Conservation (phyloP, 2,797 vertebrate genomes). For the Sebastiscus tertius region DNA sequence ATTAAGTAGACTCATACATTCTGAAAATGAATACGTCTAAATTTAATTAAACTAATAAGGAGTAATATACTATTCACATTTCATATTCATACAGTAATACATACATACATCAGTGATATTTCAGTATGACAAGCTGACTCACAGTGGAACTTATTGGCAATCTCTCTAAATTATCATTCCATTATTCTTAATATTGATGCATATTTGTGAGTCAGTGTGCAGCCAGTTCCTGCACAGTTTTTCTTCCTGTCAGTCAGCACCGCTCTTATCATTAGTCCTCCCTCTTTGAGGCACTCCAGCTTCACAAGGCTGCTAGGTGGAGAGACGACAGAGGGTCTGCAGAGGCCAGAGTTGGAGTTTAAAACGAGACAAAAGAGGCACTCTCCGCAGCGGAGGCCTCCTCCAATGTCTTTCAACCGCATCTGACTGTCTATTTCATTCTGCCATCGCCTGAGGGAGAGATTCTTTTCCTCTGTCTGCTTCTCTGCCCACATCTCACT, state of each 20-base stretch:
- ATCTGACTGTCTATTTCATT: slow-evolving; percentile 56
- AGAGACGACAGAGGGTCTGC: slow-evolving; percentile 31
- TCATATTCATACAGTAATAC: slow-evolving; percentile 31
- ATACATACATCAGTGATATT: slow-evolving; percentile 28
- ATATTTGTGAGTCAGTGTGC: slow-evolving; percentile 23
- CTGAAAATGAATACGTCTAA: slow-evolving; percentile 28
- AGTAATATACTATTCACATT: slow-evolving; percentile 32
- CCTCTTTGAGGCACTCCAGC: slow-evolving; percentile 30
- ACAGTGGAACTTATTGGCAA: slow-evolving; percentile 17
- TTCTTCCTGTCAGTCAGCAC: slow-evolving; percentile 32
- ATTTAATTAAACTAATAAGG: slow-evolving; percentile 49
- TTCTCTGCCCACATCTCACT: slow-evolving; percentile 36
- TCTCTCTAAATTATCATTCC: slow-evolving; percentile 29
- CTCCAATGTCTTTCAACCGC: slow-evolving; percentile 46
- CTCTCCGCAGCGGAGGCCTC: slow-evolving; percentile 30
- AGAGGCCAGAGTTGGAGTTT: slow-evolving; percentile 40
- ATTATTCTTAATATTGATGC: slow-evolving; percentile 36
- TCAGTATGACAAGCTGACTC: slow-evolving; percentile 38
- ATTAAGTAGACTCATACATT: slow-evolving; percentile 32
- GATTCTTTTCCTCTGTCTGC: slow-evolving; percentile 28
- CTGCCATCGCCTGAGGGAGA: slow-evolving; percentile 30
- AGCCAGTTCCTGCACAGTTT: slow-evolving; percentile 2
- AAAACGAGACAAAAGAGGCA: slow-evolving; percentile 36
- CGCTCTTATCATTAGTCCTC: slow-evolving; percentile 38
- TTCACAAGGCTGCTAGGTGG: slow-evolving; percentile 30